A percentile compares a stretch with the other conserved stretches of the same genome.
Conservation (phyloP, 2,797 vertebrate species). For the Manis javanica region DNA sequence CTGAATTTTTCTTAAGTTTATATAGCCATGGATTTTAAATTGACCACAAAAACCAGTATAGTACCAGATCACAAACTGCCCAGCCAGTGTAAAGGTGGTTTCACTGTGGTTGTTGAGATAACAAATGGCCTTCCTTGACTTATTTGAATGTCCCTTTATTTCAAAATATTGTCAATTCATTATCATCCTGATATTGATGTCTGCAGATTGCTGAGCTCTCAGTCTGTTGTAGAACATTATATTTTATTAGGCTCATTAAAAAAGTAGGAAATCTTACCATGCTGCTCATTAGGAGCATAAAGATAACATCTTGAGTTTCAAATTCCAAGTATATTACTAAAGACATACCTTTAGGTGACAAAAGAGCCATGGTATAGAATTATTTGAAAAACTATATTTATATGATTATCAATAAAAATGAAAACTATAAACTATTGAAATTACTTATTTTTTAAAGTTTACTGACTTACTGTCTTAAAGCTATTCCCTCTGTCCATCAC, state of each 20-base stretch:
- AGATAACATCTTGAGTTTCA: slow-evolving; percentile 65
- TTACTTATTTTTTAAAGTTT: neutral
- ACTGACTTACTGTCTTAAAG: neutral
- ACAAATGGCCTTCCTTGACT: slow-evolving; percentile 9
- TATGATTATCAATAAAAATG: neutral
- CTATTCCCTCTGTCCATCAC: neutral
- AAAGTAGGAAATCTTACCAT: slow-evolving; percentile 34
- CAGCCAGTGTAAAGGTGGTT: neutral
- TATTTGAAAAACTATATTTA: neutral
- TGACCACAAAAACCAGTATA: neutral
- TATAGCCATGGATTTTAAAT: slow-evolving; percentile 12
- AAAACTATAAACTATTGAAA: neutral
- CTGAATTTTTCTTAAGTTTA: slow-evolving; percentile 4
- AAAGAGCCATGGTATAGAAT: neutral
- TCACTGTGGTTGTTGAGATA: neutral
- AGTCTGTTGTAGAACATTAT: neutral
- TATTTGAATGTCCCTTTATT: neutral
- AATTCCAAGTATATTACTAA: slow-evolving; percentile 33
- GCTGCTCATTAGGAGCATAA: slow-evolving; percentile 2
- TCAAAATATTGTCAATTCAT: slow-evolving; percentile 33
- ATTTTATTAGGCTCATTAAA: slow-evolving; percentile 34
- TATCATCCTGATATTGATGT: neutral
- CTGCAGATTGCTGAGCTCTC: neutral
- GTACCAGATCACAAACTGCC: neutral
- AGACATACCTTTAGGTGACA: slow-evolving; percentile 62